These are phyloP conservation scores for Anguilla rostrata DNA, from an alignment of 2,113 vertebrate species.

Conservation along the genomic window DNA sequence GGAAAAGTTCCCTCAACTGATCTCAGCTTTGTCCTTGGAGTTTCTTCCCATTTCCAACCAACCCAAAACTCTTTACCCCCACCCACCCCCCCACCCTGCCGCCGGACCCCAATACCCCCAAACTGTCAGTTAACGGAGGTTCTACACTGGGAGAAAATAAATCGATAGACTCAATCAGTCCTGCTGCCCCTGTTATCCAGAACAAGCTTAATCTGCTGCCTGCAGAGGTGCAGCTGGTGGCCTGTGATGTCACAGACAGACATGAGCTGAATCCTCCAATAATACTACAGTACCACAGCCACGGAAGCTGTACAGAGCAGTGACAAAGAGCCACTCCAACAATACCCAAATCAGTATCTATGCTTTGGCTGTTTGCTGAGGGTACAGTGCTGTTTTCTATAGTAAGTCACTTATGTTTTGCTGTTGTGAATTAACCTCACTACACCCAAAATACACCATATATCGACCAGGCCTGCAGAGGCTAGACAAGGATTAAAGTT, in stretches of 20 bases:
- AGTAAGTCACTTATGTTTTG: neutral
- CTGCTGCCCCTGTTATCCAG: neutral
- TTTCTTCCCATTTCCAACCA: neutral
- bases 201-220: neutral
- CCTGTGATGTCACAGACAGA: neutral
- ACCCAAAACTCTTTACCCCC: neutral
- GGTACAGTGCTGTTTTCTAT: neutral
- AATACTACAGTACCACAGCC: neutral
- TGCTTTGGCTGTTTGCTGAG: neutral
- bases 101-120: neutral
- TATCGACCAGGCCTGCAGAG: neutral
- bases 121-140: neutral
- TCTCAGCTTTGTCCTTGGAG: neutral
- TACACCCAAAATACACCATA: neutral
- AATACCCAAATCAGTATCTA: neutral
- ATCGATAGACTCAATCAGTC: neutral
- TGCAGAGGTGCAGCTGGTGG: neutral
- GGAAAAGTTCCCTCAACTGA: neutral
- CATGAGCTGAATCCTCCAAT: neutral
- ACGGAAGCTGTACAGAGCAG: neutral
- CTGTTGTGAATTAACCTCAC: neutral
- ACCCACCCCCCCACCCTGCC: neutral
- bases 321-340: neutral
- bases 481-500: neutral
- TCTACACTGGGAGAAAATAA: neutral